These are phyloP conservation scores for Betta splendens DNA, from an alignment of 2,797 vertebrate genomes.

Conservation along the genomic window DNA sequence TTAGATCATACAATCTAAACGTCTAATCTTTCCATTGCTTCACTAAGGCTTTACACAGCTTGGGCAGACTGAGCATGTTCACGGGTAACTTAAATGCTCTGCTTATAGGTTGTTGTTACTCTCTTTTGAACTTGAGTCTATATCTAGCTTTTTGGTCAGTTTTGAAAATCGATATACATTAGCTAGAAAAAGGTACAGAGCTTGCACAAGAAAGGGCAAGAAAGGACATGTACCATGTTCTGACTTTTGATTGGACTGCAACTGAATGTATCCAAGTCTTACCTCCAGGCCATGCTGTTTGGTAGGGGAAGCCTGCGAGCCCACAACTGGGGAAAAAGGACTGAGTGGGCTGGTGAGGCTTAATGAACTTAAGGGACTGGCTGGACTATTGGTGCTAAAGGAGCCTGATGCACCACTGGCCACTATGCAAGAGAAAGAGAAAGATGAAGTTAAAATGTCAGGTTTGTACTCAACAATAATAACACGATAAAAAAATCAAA, in stretches of 20 bases:
- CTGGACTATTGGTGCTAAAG: conserved; percentile 95
- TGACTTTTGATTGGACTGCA: conserved; percentile 7
- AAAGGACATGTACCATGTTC: conserved; percentile 7
- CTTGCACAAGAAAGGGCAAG: too few relatives aligned
- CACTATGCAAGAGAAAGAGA: conserved; percentile 70
- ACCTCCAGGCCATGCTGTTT: conserved; percentile 91
- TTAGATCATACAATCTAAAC: too few relatives aligned
- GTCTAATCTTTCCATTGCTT: conserved; percentile 38
- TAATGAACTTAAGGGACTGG: conserved; percentile 94
- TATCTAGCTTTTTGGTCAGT: conserved; percentile 14
- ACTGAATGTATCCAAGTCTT: conserved; percentile 72
- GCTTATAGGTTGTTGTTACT: conserved; percentile 21
- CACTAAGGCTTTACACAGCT: conserved; percentile 16
- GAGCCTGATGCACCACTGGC: conserved; percentile 86
- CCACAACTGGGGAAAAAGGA: conserved; percentile 91
- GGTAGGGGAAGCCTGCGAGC: conserved; percentile 90
- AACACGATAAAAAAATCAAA: too few relatives aligned
- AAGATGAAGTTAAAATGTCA: not conserved
- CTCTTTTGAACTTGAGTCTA: conserved; percentile 46
- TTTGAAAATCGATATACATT: conserved; percentile 34
- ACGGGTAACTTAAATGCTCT: conserved; percentile 5
- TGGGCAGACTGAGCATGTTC: conserved; percentile 14
- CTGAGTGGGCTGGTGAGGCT: conserved; percentile 95
- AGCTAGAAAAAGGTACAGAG: conserved; percentile 45
- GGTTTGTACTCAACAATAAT: not conserved